Conservation (phyloP, 2,888 invertebrate genomes). For the Xylota segnis region DNA sequence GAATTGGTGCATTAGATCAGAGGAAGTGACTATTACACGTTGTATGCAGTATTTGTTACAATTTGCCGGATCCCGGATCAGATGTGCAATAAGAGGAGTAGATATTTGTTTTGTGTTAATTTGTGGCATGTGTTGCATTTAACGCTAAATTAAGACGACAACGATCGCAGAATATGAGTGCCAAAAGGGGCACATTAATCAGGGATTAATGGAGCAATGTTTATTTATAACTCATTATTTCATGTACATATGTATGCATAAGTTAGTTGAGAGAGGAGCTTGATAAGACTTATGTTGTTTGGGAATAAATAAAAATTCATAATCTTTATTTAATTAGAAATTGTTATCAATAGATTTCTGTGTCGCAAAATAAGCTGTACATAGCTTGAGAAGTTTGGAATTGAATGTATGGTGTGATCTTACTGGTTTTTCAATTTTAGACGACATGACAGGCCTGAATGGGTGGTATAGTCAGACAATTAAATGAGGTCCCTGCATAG, state of each 20-base stretch:
- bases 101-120: slow-evolving; percentile 50
- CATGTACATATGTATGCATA: slow-evolving; percentile 10
- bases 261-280: not conserved
- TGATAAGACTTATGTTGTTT: slow-evolving; percentile 12
- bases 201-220: slow-evolving; percentile 58
- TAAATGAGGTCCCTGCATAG: too few relatives aligned
- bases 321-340: slow-evolving; percentile 1
- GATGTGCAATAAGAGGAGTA: slow-evolving; percentile 49
- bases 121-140: slow-evolving; percentile 60
- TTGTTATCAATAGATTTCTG: slow-evolving; percentile 4
- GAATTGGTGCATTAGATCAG: slow-evolving; percentile 74
- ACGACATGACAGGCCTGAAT: too few relatives aligned
- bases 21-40: slow-evolving; percentile 72
- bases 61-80: slow-evolving; percentile 46
- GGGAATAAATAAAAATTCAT: not conserved
- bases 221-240: slow-evolving; percentile 51
- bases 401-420: too few relatives aligned
- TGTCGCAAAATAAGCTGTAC: not conserved
- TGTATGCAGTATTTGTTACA: slow-evolving; percentile 48
- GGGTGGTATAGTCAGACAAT: too few relatives aligned
- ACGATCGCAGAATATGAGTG: slow-evolving; percentile 21
- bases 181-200: slow-evolving; percentile 46
- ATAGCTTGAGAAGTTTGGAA: too few relatives aligned
- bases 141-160: slow-evolving; percentile 29
- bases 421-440: too few relatives aligned